These are phyloP conservation scores for Melitaea cinxia DNA, from an alignment of 1,140 invertebrate species.

Conservation along the genomic window DNA sequence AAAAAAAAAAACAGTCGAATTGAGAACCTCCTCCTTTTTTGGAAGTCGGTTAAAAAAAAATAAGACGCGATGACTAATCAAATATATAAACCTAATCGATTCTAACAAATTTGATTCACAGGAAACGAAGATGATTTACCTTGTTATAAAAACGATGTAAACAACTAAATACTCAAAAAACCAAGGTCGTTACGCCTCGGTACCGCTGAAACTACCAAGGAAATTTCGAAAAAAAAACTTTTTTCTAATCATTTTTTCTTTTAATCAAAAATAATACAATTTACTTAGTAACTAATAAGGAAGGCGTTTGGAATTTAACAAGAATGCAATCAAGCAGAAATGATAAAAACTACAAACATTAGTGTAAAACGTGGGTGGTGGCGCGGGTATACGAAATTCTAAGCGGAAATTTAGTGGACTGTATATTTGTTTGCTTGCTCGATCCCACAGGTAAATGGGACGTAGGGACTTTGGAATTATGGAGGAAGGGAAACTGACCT, in stretches of 20 bases:
- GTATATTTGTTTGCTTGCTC: too few relatives aligned
- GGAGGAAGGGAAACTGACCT: too few relatives aligned
- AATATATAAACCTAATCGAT: neutral
- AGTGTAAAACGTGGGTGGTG: too few relatives aligned
- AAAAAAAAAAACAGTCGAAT: too few relatives aligned
- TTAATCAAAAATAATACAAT: neutral
- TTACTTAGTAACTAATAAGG: slow-evolving; percentile 28
- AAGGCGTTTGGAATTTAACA: slow-evolving; percentile 9
- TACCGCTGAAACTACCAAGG: slow-evolving; percentile 26
- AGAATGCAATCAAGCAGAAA: slow-evolving; percentile 16
- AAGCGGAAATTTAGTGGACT: too few relatives aligned
- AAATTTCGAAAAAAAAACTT: slow-evolving; percentile 25
- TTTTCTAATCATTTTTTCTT: neutral
- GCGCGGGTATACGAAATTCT: too few relatives aligned
- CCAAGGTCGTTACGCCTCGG: slow-evolving; percentile 35
- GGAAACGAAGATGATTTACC: neutral
- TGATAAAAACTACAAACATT: slow-evolving; percentile 3
- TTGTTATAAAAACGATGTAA: slow-evolving; percentile 12
- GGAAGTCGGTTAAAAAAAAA: too few relatives aligned
- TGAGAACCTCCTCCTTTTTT: too few relatives aligned
- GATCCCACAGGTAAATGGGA: too few relatives aligned
- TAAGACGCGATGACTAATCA: too few relatives aligned
- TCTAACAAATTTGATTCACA: neutral
- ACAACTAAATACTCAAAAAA: too few relatives aligned
- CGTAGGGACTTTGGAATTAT: too few relatives aligned